Evolutionary conservation across 2,113 vertebrate species (phyloP).

Genomic region (Paramormyrops kingsleyae): DNA sequence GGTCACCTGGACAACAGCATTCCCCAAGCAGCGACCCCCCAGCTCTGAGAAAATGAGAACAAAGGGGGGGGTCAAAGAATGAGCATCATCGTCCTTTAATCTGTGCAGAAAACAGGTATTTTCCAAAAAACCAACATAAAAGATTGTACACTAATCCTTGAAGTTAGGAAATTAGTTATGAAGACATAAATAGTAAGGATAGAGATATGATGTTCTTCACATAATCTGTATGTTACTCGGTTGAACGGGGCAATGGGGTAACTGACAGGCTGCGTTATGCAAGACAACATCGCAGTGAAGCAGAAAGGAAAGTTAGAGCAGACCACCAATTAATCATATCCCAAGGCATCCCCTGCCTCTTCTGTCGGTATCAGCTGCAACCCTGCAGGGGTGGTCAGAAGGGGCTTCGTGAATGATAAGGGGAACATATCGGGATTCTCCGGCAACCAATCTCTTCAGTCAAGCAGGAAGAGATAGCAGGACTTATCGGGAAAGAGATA

Average conservation of each 20-base stretch:
- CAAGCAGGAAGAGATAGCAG: slow-evolving; percentile 39
- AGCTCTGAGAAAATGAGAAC: neutral
- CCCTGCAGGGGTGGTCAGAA: neutral
- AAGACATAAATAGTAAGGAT: neutral
- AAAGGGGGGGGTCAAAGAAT: neutral
- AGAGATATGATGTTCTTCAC: neutral
- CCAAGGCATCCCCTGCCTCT: neutral
- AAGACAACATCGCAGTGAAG: neutral
- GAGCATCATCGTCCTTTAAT: neutral
- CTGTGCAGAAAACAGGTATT: neutral
- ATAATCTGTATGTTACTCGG: neutral
- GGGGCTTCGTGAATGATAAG: slow-evolving; percentile 7
- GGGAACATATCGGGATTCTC: neutral
- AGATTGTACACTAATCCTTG: neutral
- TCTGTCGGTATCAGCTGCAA: neutral
- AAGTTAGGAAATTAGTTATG: neutral
- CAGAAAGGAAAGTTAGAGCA: neutral
- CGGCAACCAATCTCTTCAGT: neutral
- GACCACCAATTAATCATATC: neutral
- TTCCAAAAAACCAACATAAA: neutral
- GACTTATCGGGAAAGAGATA: slow-evolving; percentile 44
- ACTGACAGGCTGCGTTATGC: neutral
- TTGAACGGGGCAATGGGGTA: neutral
- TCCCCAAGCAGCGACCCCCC: neutral
- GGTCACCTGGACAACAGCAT: neutral